A percentile compares a stretch with the other conserved stretches of the same genome.
These are phyloP conservation scores for Pocillopora meandrina DNA, from an alignment of 92 coral and sea anemone genomes.

Conservation along the genomic window DNA sequence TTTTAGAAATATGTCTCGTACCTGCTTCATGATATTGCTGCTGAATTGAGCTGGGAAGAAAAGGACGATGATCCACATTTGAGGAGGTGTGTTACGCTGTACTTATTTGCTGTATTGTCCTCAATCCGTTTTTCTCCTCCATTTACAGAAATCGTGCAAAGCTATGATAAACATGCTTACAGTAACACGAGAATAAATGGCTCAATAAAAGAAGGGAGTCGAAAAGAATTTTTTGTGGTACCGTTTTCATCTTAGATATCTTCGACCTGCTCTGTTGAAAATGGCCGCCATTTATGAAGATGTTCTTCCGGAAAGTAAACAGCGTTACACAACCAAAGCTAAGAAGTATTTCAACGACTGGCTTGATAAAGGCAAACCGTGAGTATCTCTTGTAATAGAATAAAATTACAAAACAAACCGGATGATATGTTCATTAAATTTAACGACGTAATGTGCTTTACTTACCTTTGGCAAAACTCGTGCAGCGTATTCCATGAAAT, in stretches of 20 bases:
- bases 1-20: slow-evolving; percentile 47
- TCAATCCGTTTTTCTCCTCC: not conserved
- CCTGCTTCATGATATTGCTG: slow-evolving; percentile 29
- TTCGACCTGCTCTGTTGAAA: slow-evolving; percentile 41
- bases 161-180: no score
- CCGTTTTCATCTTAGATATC: slow-evolving; percentile 41
- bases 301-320: not conserved
- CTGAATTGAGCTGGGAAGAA: slow-evolving; percentile 61
- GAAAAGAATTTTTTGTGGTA: not conserved
- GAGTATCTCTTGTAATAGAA: not conserved
- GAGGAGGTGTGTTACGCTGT: slow-evolving; percentile 36
- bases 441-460: not conserved
- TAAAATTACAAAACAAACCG: not conserved
- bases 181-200: no score
- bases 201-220: no score
- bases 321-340: not conserved
- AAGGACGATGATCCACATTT: slow-evolving; percentile 41
- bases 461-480: no score
- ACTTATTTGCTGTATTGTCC: not conserved
- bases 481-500: no score
- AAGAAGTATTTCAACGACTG: slow-evolving; percentile 42
- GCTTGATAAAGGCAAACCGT: slow-evolving; percentile 32
- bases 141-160: not conserved
- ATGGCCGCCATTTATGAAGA: slow-evolving; percentile 50
- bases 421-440: no score